Percentiles rank a stretch among this genome's conserved stretches.
Evolutionary conservation across 2,113 vertebrate species (phyloP).

Genomic region (Mesocricetus auratus): DNA sequence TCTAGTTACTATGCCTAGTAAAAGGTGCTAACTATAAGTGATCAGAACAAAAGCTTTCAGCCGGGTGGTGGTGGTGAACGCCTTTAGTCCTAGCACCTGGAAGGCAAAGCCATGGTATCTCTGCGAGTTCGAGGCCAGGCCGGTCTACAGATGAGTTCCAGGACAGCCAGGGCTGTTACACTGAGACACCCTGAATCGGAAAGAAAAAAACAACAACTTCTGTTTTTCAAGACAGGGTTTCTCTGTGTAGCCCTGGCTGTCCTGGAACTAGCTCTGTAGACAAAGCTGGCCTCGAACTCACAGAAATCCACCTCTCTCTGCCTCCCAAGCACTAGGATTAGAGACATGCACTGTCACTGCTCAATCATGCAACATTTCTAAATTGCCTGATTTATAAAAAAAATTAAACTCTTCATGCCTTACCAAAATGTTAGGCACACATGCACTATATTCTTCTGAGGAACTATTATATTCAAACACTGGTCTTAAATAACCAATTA

Average conservation of each 20-base stretch:
- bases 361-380: not conserved
- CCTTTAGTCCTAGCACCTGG: too few species aligned
- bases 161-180: too few species aligned
- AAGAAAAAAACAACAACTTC: not conserved
- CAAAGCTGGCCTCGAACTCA: not conserved
- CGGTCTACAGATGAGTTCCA: too few species aligned
- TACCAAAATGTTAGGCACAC: not conserved
- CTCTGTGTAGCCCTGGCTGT: not conserved
- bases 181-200: too few species aligned
- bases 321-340: not conserved
- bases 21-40: not conserved
- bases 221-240: not conserved
- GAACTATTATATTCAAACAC: constrained; percentile 36
- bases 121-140: too few species aligned
- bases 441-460: not conserved
- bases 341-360: not conserved
- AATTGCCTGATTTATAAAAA: constrained; percentile 33
- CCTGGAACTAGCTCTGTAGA: not conserved
- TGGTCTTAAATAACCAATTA: not conserved
- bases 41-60: constrained; percentile 20
- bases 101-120: too few species aligned
- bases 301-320: not conserved
- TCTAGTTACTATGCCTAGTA: not conserved
- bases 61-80: too few species aligned
- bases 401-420: not conserved